Percentiles rank a stretch among this genome's conserved stretches.
Conservation (phyloP, 2,797 vertebrate species). For the Triplophysa bombifrons region DNA sequence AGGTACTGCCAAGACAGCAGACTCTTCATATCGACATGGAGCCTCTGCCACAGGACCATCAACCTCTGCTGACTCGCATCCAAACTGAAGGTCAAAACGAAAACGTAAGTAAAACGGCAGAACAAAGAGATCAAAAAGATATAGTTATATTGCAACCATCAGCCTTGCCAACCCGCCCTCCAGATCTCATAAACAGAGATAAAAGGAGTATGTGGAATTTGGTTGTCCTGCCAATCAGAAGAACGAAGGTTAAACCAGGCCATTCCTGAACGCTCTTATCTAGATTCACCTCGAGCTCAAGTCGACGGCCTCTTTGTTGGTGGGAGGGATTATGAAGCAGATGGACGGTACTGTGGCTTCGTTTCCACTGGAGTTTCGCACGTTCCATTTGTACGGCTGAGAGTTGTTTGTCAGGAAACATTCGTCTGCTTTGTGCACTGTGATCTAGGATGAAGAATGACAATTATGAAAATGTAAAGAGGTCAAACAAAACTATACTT, state of each 20-base stretch:
- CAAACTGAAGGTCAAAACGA: slow-evolving; percentile 71
- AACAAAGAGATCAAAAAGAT: background rate
- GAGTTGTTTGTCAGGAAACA: slow-evolving; percentile 83
- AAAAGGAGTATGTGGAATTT: background rate
- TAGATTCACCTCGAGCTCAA: slow-evolving; percentile 77
- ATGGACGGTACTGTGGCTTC: slow-evolving; percentile 87
- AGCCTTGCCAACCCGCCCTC: background rate
- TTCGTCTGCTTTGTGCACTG: slow-evolving; percentile 86
- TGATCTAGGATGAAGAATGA: slow-evolving; percentile 76
- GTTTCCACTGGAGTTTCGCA: slow-evolving; percentile 74
- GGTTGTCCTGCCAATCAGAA: background rate
- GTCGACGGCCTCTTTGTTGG: slow-evolving; percentile 88
- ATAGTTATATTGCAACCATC: background rate
- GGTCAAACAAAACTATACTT: background rate
- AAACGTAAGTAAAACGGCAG: background rate
- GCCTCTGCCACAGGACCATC: slow-evolving; percentile 81
- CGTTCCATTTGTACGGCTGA: slow-evolving; percentile 87
- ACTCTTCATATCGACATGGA: slow-evolving; percentile 87
- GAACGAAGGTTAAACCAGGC: slow-evolving; percentile 3
- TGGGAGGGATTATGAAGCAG: slow-evolving; percentile 89
- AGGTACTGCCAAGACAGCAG: slow-evolving; percentile 90
- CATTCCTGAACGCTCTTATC: background rate
- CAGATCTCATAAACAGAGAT: slow-evolving; percentile 2
- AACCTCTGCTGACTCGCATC: slow-evolving; percentile 82
- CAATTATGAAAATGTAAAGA: background rate